These are phyloP conservation scores for Phenganax subtilis DNA, from an alignment of 92 coral and sea anemone species.

Conservation along the genomic window DNA sequence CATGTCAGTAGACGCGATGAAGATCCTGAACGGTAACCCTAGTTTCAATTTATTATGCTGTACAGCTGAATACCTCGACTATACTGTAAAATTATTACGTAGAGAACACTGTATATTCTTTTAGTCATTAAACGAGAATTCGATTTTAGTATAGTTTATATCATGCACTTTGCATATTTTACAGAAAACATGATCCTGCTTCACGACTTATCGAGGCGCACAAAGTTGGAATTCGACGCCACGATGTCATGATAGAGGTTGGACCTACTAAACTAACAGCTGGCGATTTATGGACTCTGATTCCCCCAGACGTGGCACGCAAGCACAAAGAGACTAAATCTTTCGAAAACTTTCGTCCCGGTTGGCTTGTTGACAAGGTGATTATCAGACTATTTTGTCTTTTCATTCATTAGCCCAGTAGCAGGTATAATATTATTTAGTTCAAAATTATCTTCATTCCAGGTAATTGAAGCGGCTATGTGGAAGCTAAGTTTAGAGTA, in stretches of 20 bases:
- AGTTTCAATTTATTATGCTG: too few species aligned
- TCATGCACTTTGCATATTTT: background rate
- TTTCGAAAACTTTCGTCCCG: background rate
- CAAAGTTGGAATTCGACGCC: background rate
- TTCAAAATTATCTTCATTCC: too few species aligned
- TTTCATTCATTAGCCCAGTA: background rate
- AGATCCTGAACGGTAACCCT: background rate
- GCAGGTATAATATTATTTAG: too few species aligned
- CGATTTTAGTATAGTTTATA: background rate
- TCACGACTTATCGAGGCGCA: background rate
- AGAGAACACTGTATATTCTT: too few species aligned
- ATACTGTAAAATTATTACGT: background rate
- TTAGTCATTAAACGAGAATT: too few species aligned
- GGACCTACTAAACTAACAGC: slow-evolving; percentile 40
- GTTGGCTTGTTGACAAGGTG: slow-evolving; percentile 30
- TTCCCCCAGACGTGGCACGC: slow-evolving; percentile 27
- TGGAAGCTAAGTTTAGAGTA: too few species aligned
- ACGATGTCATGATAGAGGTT: slow-evolving; percentile 31
- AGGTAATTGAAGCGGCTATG: too few species aligned
- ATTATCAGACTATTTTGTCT: background rate
- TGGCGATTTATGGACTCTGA: slow-evolving; percentile 41
- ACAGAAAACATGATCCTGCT: slow-evolving; percentile 23
- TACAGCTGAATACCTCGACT: background rate
- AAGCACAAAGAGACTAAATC: slow-evolving; percentile 12
- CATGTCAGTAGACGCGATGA: background rate